Evolutionary conservation across 2,113 vertebrate species (phyloP), one percentile per base, ranked within the genome.

Genomic region (Xyrauchen texanus): DNA sequence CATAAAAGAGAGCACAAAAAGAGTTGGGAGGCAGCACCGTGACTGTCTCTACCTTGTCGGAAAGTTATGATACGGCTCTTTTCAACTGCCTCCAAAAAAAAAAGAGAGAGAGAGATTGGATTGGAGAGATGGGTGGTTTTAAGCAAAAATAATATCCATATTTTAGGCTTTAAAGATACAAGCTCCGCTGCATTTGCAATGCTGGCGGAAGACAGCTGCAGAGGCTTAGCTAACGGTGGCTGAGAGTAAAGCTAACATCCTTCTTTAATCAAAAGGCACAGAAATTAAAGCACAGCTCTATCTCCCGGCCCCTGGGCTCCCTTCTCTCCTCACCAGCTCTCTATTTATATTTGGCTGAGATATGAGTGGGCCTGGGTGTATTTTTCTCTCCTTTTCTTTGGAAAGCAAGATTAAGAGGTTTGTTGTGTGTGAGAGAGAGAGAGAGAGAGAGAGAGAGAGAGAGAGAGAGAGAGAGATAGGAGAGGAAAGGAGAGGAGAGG

Each of bases 41-140:
- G 68, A 79, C 65, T 76, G 71, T 78, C 80, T 34, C 21, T 77
- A 64, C 53, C 79, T 74, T 52, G 72, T 77, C 75, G 62, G 69
- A 76, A 84, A 84, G 76, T 79, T 72, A 42, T 57, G 67, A 75
- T 84, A 81, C 53, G 7, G 69, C 68, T 77, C 79, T 81, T 34
- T 68, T 84, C 58, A 79, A 52, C 79, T 72, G 76, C 45, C 70
- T 78, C 63, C 51, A 58, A 66, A 53, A 61, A 34, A 34, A 34
- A 34, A 34, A 34, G 3, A 34, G 21, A 34, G 21, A 34, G 21
- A 34, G 21, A 66, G 64, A 82, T 77, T 61, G 68, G 58, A 66
- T 80, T 76, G 75, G 61, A 60, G 49, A 81, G 62, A 76, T 76
- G 74, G 61, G 75, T 78, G 64, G 65, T 53, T 77, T 73, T 68